A percentile compares a stretch with the other conserved stretches of the same genome.
Conservation (phyloP, 2,797 vertebrate genomes). For the Steatocranus sp. region DNA sequence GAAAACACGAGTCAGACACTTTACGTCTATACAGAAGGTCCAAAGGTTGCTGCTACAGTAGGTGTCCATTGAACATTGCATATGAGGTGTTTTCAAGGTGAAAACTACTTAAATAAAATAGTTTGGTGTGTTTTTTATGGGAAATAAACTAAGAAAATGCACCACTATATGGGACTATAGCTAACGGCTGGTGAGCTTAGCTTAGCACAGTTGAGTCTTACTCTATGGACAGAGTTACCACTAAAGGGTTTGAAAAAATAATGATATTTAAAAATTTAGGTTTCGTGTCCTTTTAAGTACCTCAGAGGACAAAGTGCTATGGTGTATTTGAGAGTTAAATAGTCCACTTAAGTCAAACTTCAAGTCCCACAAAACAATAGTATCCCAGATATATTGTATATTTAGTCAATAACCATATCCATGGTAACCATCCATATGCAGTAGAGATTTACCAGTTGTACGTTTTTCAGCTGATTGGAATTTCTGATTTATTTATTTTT, state of each 20-base stretch:
- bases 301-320: not conserved
- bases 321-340: not conserved
- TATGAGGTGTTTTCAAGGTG: not conserved
- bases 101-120: not conserved
- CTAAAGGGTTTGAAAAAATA: not conserved
- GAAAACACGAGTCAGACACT: not conserved
- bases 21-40: not conserved
- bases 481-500: not conserved
- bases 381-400: not conserved
- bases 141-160: not conserved
- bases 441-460: not conserved
- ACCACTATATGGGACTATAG: not conserved
- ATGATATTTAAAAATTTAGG: not conserved
- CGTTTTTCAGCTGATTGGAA: not conserved
- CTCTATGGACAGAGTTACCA: not conserved
- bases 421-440: not conserved
- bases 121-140: not conserved
- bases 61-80: not conserved
- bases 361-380: not conserved
- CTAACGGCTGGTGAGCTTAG: not conserved
- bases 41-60: not conserved
- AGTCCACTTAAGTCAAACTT: not conserved
- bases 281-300: rapidly evolving
- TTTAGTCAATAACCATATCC: not conserved
- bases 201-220: not conserved